Base-by-base conservation (phyloP, 2,113 vertebrate genomes). In the Odobenus rosmarus region DNA sequence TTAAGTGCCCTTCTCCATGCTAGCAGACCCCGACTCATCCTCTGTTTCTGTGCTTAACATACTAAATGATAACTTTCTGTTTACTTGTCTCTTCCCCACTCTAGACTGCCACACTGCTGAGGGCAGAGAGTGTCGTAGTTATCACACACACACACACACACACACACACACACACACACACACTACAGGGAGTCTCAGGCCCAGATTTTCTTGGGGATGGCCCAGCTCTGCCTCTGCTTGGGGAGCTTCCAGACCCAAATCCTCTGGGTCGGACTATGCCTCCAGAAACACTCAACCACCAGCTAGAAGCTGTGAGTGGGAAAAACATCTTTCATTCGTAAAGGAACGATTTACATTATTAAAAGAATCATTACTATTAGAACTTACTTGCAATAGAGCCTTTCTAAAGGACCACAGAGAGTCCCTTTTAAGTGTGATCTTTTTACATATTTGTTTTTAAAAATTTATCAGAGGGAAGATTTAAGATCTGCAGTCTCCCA, bases 301-400 rank as follows among this genome's bases (percentile, higher is more conserved):
- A 81, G n/a, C 36, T 53, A 46, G 51, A 95, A 91, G 71, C 36
- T 85, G 26, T 53, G 51, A 96, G 23, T 91, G 42, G 16, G 36
- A 69, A 76, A 92, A 76, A 24, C 33, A 92, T 61, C 81, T 88
- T 93, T 96, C 59, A 91, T 57, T 79, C 79, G 19, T 61, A 36
- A 88, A 93, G 93, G 39, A 83, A 90, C 24, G 14, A 61, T 76
- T 92, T 31, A 39, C 23, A 16, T 92, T 81, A 88, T 92, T 92
- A 69, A 95, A 84, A 71, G 85, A 71, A 85, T 59, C 13, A 79
- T 89, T 92, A 90, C 69, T 80, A n/a, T 72, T 86, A 71, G 62
- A 85, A 64, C 3, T 28, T 69, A 94, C 18, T 71, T 72, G 14
- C 11, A 72, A 77, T 74, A 97, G 36, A 93, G 33, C 36, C 69